These are phyloP conservation scores for Aphrophora alni DNA, from an alignment of 2,888 invertebrate genomes.

Conservation along the genomic window DNA sequence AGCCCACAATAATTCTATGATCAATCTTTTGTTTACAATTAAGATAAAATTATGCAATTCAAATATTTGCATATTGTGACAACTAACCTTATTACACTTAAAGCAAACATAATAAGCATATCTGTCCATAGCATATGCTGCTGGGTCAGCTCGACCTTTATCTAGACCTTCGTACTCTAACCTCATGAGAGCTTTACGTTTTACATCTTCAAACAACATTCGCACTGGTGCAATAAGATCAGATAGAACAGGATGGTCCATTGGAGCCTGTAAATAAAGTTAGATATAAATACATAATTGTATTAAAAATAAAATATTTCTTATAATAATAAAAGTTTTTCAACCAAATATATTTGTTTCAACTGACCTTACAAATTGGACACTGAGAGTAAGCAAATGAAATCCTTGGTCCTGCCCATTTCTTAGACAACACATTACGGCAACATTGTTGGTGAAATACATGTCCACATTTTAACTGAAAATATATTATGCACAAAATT, in stretches of 20 bases:
- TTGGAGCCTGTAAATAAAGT: conserved; percentile 66
- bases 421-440: conserved; percentile 79
- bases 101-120: conserved; percentile 98
- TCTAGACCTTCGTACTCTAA: conserved; percentile 94
- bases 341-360: no score
- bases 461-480: conserved; percentile 88
- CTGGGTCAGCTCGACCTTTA: conserved; percentile 79
- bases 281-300: no score
- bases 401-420: conserved; percentile 95
- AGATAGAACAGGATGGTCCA: conserved; percentile 80
- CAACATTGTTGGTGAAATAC: conserved; percentile 96
- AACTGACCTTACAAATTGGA: conserved; percentile 90
- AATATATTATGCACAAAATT: conserved; percentile 24
- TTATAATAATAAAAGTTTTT: background rate
- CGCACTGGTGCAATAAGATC: conserved; percentile 82
- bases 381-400: conserved; percentile 95
- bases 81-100: conserved; percentile 81
- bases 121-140: conserved; percentile 92
- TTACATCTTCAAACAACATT: conserved; percentile 86
- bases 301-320: conserved; percentile 2
- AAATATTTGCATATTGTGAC: no score
- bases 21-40: no score
- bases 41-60: no score
- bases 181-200: conserved; percentile 92
- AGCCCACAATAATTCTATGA: no score